phyloP scores from a whole-genome alignment of 2,888 invertebrate genomes.

The Hylaea fasciaria region DNA sequence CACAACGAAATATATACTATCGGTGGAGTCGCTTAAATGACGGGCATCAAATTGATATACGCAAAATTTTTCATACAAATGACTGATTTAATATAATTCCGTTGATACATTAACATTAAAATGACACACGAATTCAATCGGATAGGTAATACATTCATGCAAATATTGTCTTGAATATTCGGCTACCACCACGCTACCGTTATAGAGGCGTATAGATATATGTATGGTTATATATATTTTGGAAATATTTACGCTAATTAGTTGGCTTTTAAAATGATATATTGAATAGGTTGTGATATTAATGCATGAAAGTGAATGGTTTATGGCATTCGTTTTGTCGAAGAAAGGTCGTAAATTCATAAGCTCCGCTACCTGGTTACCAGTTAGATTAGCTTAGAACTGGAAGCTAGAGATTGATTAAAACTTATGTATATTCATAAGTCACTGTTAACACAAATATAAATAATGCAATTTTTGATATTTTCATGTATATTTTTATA shows the following conservation, averaged over 20 bases:
- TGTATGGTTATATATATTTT: conserved; percentile 27
- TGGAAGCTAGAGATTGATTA: conserved; percentile 13
- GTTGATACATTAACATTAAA: conserved; percentile 42
- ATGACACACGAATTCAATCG: conserved; percentile 41
- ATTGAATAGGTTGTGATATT: conserved; percentile 30
- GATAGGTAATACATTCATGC: conserved; percentile 39
- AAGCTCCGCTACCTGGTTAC: conserved; percentile 5
- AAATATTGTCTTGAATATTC: conserved; percentile 36
- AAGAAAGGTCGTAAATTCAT: conserved; percentile 23
- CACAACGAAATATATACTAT: conserved; percentile 26
- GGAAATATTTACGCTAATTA: conserved; percentile 35
- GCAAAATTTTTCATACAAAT: conserved; percentile 41
- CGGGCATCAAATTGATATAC: conserved; percentile 38
- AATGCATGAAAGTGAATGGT: conserved; percentile 28
- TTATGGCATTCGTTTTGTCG: conserved; percentile 17
- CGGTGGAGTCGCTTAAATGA: conserved; percentile 29
- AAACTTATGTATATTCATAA: conserved; percentile 12
- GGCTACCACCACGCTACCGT: conserved; percentile 47
- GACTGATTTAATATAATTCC: conserved; percentile 43
- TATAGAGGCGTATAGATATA: conserved; percentile 33
- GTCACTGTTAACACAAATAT: not conserved
- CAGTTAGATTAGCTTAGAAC: conserved; percentile 8
- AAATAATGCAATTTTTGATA: no score
- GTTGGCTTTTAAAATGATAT: conserved; percentile 28
- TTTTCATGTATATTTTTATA: no score